These are phyloP conservation scores for Lycophotia porphyrea DNA, from an alignment of 2,888 invertebrate genomes.

Conservation along the genomic window DNA sequence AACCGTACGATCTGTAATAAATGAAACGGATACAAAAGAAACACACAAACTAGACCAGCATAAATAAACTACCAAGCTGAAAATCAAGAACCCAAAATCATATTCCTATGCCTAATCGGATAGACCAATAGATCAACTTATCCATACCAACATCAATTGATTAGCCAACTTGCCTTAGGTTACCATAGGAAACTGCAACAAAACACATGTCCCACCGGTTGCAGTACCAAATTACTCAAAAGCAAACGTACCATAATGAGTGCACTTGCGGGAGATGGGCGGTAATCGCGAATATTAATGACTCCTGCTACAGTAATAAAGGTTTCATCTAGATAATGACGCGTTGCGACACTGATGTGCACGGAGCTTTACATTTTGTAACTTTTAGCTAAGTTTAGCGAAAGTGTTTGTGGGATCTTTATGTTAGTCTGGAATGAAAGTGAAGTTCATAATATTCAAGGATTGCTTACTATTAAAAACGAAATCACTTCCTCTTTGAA, in stretches of 20 bases:
- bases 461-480: background rate
- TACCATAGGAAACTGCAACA: slow-evolving; percentile 34
- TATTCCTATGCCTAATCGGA: background rate
- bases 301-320: slow-evolving; percentile 69
- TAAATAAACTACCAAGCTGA: background rate
- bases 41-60: background rate
- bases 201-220: slow-evolving; percentile 32
- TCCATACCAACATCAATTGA: background rate
- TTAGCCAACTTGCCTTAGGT: background rate
- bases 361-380: slow-evolving; percentile 69
- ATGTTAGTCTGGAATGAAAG: slow-evolving; percentile 35
- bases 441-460: slow-evolving; percentile 12
- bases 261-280: slow-evolving; percentile 56
- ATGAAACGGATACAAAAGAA: background rate
- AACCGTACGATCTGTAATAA: background rate
- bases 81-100: background rate
- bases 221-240: slow-evolving; percentile 50
- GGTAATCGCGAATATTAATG: slow-evolving; percentile 72
- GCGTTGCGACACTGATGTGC: slow-evolving; percentile 67
- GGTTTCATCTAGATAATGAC: slow-evolving; percentile 74
- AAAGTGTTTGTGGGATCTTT: slow-evolving; percentile 59
- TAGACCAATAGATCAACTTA: background rate
- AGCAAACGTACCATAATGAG: slow-evolving; percentile 56
- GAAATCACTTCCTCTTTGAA: background rate
- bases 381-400: slow-evolving; percentile 63